Evolutionary conservation across 2,113 vertebrate species (phyloP), one percentile per base, ranked within the genome.

Genomic region (Plecturocebus donacophilus): DNA sequence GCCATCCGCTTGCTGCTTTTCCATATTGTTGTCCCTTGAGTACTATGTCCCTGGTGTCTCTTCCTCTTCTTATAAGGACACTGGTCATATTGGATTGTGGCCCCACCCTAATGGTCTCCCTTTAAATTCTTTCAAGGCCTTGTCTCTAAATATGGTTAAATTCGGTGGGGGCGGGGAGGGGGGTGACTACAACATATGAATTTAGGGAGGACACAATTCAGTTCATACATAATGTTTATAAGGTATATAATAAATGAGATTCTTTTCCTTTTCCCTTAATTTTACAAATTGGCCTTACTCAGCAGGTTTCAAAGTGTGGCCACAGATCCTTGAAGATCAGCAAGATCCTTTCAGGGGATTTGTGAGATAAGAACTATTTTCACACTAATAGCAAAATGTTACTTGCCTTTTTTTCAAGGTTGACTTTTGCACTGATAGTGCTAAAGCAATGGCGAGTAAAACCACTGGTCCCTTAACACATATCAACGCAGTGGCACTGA

Each of bases 291-390:
- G 20, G 73, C 35, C 91, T 86, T 66, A 21, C 85, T 88, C 19
- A 73, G 11, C n/a, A 92, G 56, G 35, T 90, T 47, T 82, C 38
- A 77, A 71, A 94, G 38, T 77, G 16, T 90, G 21, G 42, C 40
- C 73, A 82, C 6, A 5, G 16, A 42, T 45, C 42, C 2, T 42
- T 61, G 12, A 91, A 23, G 17, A 16, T 85, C 27, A 94, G 52
- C 13, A 96, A 88, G 23, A 5, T 30, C 32, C 58, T 91, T 95
- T 87, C n/a, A 45, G 23, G 76, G 35, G 38, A 79, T 94, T 58
- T 87, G 35, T 83, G 58, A 94, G 42, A 87, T 42, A 38, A 94
- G 82, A 90, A 76, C 70, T 35, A 66, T 93, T 87, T 93, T 83
- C 27, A 49, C 30, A 75, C 47, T 83, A 84, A n/a, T 68, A 87